Evolutionary conservation across 2,888 invertebrate genomes (phyloP).

Genomic region (Drosophila pullipes): DNA sequence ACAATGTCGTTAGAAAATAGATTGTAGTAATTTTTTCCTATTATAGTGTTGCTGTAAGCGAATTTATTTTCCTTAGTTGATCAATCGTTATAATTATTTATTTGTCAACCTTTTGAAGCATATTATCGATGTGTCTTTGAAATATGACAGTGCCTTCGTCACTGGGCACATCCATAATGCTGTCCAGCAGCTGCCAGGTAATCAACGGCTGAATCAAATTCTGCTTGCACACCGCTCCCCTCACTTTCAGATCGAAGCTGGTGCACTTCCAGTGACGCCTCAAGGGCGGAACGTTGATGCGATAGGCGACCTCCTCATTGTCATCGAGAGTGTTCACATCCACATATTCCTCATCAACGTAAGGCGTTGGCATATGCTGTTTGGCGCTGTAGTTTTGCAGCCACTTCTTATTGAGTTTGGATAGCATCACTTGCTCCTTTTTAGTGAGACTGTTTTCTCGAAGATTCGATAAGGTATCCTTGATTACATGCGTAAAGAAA

Average conservation of each 20-base stretch:
- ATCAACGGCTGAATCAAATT: conserved; percentile 28
- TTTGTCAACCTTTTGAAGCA: not conserved
- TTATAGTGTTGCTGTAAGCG: not conserved
- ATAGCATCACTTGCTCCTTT: not conserved
- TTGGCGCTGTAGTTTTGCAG: not conserved
- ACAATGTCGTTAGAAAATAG: not conserved
- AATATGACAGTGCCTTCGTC: conserved; percentile 7
- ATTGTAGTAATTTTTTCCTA: not conserved
- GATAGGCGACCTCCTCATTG: conserved; percentile 11
- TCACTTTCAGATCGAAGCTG: conserved; percentile 21
- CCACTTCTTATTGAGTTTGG: conserved; percentile 20
- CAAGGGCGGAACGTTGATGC: conserved; percentile 21
- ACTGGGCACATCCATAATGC: conserved; percentile 31
- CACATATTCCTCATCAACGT: not conserved
- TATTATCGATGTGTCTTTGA: not conserved
- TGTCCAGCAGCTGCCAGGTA: conserved; percentile 38
- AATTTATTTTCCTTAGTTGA: not conserved
- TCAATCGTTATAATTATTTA: not conserved
- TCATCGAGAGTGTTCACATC: conserved; percentile 20
- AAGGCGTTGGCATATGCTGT: not conserved
- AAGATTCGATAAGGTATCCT: not conserved
- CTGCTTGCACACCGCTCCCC: conserved; percentile 14
- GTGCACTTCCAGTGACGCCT: conserved; percentile 19
- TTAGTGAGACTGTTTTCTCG: not conserved
- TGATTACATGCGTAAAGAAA: conserved; percentile 18